These are phyloP conservation scores for Temnothorax curvispinosus DNA, from an alignment of 1,140 invertebrate genomes.

Conservation along the genomic window DNA sequence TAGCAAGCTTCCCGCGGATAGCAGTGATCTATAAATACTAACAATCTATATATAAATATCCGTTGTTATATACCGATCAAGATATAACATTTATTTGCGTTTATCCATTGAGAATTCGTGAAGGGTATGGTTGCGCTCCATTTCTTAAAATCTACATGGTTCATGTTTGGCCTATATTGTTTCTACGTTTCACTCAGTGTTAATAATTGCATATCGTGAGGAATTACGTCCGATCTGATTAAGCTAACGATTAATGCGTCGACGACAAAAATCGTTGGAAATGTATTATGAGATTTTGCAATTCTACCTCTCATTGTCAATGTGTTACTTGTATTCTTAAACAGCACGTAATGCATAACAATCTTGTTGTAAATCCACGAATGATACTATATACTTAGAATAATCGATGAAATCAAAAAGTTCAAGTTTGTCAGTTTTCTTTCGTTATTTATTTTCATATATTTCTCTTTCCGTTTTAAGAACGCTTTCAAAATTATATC, in stretches of 20 bases:
- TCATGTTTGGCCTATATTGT: slow-evolving; percentile 34
- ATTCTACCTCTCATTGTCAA: slow-evolving; percentile 62
- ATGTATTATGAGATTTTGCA: slow-evolving; percentile 38
- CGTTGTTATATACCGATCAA: slow-evolving; percentile 27
- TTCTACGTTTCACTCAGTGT: slow-evolving; percentile 30
- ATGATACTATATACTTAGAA: slow-evolving; percentile 39
- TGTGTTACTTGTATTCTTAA: slow-evolving; percentile 69
- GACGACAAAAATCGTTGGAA: background rate
- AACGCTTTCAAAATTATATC: slow-evolving; percentile 5
- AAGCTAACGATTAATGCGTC: slow-evolving; percentile 17
- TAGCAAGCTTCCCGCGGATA: slow-evolving; percentile 22
- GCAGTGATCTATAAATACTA: slow-evolving; percentile 41
- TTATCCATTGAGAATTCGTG: background rate
- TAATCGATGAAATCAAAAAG: slow-evolving; percentile 43
- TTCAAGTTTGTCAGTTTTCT: background rate
- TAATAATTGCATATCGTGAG: slow-evolving; percentile 36
- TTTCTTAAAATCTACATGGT: background rate
- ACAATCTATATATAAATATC: slow-evolving; percentile 40
- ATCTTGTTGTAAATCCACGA: slow-evolving; percentile 44
- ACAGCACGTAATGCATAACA: slow-evolving; percentile 45
- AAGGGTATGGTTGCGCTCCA: background rate
- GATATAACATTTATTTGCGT: slow-evolving; percentile 16
- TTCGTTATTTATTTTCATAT: background rate
- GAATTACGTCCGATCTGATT: slow-evolving; percentile 16
- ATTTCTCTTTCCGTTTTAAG: background rate